phyloP scores from a whole-genome alignment of 2,797 vertebrate genomes.

The Mormyrus hasselquistii region DNA sequence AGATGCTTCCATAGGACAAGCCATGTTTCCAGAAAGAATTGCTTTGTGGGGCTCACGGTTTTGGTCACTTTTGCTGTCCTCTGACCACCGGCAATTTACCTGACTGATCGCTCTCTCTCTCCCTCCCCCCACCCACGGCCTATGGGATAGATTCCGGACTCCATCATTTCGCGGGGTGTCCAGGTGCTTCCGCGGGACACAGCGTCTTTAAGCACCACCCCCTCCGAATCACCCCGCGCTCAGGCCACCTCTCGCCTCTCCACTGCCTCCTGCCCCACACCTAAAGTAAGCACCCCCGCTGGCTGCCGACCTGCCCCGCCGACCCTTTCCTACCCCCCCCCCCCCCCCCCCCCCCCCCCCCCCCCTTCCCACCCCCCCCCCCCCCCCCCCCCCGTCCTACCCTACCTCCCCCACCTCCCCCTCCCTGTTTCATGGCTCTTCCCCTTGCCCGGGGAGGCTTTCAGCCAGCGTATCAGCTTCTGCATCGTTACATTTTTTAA shows the following conservation, averaged over 20 bases:
- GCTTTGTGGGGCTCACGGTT: not conserved
- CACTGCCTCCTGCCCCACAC: conserved; percentile 96
- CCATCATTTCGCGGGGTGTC: conserved; percentile 95
- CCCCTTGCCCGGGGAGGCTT: not conserved
- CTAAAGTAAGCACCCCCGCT: conserved; percentile 79
- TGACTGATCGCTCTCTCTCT: not conserved
- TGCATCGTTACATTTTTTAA: not conserved
- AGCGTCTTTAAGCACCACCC: conserved; percentile 95
- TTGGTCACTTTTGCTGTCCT: not conserved
- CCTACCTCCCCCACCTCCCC: too few relatives aligned
- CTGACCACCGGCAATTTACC: not conserved
- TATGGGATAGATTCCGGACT: conserved; percentile 87
- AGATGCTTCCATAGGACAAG: not conserved
- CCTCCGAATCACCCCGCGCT: conserved; percentile 94
- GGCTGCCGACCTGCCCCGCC: not conserved
- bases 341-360: too few relatives aligned
- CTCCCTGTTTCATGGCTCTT: conserved; percentile 9
- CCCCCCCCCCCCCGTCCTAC: not conserved
- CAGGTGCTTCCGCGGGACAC: conserved; percentile 97
- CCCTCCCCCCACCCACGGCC: too few relatives aligned
- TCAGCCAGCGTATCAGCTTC: not conserved
- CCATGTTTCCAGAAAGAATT: not conserved
- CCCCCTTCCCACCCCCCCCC: not conserved
- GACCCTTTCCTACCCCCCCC: not conserved
- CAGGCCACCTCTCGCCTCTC: conserved; percentile 98